Base-by-base conservation (phyloP, 2,113 vertebrate species). In the human (Homo sapiens) region DNA sequence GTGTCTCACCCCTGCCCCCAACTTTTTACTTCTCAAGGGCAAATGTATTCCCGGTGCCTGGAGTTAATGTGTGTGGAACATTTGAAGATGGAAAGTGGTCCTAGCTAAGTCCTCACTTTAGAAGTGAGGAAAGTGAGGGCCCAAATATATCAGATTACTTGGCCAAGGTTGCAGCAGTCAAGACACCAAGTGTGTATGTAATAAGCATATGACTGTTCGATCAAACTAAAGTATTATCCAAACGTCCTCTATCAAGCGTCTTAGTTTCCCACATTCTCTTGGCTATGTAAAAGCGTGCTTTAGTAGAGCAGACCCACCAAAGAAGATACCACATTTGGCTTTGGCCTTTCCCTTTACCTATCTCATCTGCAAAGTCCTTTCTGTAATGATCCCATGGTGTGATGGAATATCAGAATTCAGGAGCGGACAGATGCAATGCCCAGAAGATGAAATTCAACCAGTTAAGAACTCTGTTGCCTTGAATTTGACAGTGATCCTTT, bases 361-460 rank as follows among this genome's bases (percentile, higher is more conserved):
- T 83, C 75, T 97, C 87, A 38, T 85, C 84, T 43, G 91, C 83
- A 66, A 20, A 79, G 55, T 48, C 59, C 86, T 83, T 81, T 78
- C 86, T 84, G 93, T 48, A 40, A 90, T 10, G 93, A 97, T 91
- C 94, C 82, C 38, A 8, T 43, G 27, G 12, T 25, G 59, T 79
- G 93, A 82, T 10, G 0, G 78, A 82, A 43, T 83, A 97, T 92
- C 96, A 81, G 79, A 57, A 94, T 81, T 84, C 96, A 73, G 92
- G 27, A 86, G 35, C 7, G 0, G 80, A 95, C 76, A 95, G 96
- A 72, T 73, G 68, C 25, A 20, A 61, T 38, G 87, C 88, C 85
- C 78, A 80, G 80, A 84, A 93, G 68, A 66, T 97, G 97, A 96
- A 97, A 94, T 91, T 45, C 73, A 81, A 93, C 89, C 93, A 1